These are phyloP conservation scores for Nephrotoma flavescens DNA, from an alignment of 2,888 invertebrate genomes.

Conservation along the genomic window DNA sequence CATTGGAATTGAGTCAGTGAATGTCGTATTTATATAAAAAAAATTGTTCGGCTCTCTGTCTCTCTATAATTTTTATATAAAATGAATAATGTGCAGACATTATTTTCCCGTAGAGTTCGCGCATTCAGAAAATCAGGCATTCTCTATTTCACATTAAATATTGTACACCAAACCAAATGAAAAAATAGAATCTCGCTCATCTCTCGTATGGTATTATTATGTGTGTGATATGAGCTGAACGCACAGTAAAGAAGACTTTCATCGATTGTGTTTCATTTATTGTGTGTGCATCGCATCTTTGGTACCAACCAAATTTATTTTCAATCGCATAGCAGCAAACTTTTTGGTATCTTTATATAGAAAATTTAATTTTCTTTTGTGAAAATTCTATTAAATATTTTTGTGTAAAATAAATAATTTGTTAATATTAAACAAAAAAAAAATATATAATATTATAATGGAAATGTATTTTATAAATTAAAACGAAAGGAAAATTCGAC, in stretches of 20 bases:
- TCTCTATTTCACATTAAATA: background rate
- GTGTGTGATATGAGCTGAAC: background rate
- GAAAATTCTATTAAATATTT: background rate
- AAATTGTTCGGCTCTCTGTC: background rate
- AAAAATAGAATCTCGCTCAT: background rate
- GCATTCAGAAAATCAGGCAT: background rate
- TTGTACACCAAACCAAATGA: background rate
- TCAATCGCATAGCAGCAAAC: background rate
- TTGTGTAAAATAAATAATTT: background rate
- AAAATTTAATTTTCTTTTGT: background rate
- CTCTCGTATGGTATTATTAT: background rate
- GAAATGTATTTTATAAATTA: background rate
- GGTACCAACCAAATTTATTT: background rate
- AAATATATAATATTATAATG: background rate
- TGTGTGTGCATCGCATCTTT: background rate
- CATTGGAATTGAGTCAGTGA: background rate
- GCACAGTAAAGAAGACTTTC: background rate
- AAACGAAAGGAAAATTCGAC: background rate
- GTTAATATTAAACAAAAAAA: background rate
- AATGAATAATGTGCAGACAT: background rate
- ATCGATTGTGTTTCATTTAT: background rate
- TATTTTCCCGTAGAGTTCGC: background rate
- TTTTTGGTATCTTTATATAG: background rate
- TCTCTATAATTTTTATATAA: background rate
- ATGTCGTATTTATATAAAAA: background rate